Evolutionary conservation across 2,113 vertebrate genomes (phyloP).

Genomic region (Thomomys bottae): DNA sequence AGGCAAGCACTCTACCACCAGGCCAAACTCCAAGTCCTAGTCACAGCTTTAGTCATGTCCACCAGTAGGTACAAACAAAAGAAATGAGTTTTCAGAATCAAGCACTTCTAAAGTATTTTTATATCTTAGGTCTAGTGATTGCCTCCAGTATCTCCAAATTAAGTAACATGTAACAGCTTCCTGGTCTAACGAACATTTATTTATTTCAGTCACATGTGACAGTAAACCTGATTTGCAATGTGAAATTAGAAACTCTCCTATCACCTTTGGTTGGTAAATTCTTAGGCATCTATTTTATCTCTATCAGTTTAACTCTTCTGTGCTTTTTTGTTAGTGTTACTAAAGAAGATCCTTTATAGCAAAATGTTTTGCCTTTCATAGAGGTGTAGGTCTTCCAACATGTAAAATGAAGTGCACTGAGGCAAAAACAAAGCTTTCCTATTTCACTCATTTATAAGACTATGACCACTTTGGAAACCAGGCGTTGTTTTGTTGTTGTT

Average conservation of each 20-base stretch:
- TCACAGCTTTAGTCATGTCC: not conserved
- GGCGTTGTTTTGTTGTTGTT: too few species aligned
- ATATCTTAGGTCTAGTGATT: not conserved
- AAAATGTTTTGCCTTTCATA: slow-evolving; percentile 19
- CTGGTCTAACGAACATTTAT: slow-evolving; percentile 1
- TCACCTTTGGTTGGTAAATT: slow-evolving; percentile 31
- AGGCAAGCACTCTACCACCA: too few species aligned
- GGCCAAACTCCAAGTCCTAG: too few species aligned
- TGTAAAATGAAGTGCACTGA: not conserved
- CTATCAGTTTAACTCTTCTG: not conserved
- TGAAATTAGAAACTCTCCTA: not conserved
- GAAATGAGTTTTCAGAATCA: not conserved
- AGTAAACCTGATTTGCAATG: slow-evolving; percentile 10
- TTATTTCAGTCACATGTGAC: not conserved
- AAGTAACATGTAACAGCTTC: slow-evolving; percentile 2
- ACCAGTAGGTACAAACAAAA: not conserved
- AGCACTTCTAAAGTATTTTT: slow-evolving; percentile 15
- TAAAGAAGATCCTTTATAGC: not conserved
- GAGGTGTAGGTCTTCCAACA: not conserved
- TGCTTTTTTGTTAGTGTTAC: slow-evolving; percentile 12
- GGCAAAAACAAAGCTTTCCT: not conserved
- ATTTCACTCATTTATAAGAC: slow-evolving; percentile 30
- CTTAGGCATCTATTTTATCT: not conserved
- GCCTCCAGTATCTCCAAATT: not conserved
- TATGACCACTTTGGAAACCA: not conserved